phyloP scores from a whole-genome alignment of 2,888 invertebrate genomes.

The Rugalucina vietnamica region DNA sequence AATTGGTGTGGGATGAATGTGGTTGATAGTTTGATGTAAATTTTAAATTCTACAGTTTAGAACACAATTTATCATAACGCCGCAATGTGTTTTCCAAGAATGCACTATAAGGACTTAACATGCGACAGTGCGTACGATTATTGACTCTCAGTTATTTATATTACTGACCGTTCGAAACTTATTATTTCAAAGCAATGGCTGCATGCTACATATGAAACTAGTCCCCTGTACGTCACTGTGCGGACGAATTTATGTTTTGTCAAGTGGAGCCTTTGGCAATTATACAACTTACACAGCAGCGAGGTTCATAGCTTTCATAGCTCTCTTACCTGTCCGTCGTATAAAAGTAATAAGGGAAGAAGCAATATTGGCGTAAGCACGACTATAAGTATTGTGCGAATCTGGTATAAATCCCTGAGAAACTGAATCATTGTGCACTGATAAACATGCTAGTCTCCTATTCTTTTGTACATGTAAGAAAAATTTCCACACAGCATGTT shows the following conservation, averaged over 20 bases:
- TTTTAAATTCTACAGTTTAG: too few relatives aligned
- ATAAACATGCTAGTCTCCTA: too few relatives aligned
- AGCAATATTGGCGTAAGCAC: slow-evolving; percentile 60
- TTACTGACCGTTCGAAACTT: background rate
- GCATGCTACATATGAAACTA: too few relatives aligned
- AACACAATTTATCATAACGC: too few relatives aligned
- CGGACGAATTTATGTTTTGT: background rate
- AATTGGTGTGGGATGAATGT: background rate
- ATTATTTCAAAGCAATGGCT: too few relatives aligned
- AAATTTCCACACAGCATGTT: too few relatives aligned
- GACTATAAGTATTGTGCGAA: slow-evolving; percentile 58
- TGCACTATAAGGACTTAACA: too few relatives aligned
- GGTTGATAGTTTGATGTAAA: too few relatives aligned
- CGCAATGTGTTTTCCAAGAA: too few relatives aligned
- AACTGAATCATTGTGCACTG: slow-evolving; percentile 3
- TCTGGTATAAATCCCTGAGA: slow-evolving; percentile 48
- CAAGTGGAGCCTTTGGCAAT: background rate
- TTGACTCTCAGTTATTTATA: too few relatives aligned
- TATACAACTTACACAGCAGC: background rate
- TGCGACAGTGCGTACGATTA: too few relatives aligned
- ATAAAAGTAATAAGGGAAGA: slow-evolving; percentile 55
- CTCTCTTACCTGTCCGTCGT: slow-evolving; percentile 51
- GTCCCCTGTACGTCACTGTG: background rate
- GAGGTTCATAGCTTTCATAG: background rate
- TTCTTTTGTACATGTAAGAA: too few relatives aligned